Evolutionary conservation across 2,113 vertebrate genomes (phyloP).

Genomic region (Cranoglanis bouderius): DNA sequence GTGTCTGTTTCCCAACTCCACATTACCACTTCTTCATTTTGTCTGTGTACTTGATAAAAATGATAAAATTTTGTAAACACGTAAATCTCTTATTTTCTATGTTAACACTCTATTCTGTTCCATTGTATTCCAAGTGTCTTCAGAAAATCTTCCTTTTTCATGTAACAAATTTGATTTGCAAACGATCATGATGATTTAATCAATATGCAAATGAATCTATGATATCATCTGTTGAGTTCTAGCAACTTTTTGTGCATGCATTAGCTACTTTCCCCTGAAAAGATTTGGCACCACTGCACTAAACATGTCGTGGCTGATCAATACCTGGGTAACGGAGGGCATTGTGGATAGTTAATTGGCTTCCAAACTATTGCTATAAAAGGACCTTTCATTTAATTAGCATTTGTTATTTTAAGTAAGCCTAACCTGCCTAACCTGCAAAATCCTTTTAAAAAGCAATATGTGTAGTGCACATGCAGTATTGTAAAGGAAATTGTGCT

Average conservation of each 20-base stretch:
- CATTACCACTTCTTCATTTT: background rate
- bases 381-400: background rate
- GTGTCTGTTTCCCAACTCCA: background rate
- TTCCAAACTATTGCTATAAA: background rate
- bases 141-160: background rate
- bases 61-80: background rate
- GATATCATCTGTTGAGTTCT: background rate
- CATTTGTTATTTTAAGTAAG: background rate
- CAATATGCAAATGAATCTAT: background rate
- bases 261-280: background rate
- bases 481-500: background rate
- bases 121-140: background rate
- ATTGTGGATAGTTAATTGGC: background rate
- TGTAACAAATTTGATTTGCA: background rate
- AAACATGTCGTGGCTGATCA: background rate
- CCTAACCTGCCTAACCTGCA: background rate
- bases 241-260: background rate
- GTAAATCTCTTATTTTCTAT: background rate
- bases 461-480: background rate
- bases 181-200: background rate
- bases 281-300: background rate
- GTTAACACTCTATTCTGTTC: background rate
- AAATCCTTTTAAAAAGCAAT: background rate
- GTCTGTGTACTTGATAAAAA: background rate
- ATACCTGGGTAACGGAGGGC: background rate